Percentiles rank a stretch among this genome's conserved stretches.
These are phyloP conservation scores for Hecatera dysodea DNA, from an alignment of 2,888 invertebrate genomes.

Conservation along the genomic window DNA sequence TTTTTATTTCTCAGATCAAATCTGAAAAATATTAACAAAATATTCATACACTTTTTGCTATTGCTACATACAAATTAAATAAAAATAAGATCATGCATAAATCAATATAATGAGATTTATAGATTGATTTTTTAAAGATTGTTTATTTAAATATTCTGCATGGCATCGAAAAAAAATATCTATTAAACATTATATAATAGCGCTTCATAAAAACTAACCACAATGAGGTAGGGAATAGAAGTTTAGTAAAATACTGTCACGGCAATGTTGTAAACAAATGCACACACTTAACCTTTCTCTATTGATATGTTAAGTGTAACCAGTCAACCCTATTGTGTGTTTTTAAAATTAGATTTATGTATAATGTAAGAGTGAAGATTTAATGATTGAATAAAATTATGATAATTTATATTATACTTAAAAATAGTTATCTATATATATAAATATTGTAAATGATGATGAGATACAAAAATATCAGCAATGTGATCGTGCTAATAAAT, in stretches of 20 bases:
- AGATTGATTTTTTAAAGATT: neutral
- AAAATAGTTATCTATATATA: constrained; percentile 33
- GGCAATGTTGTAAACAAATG: constrained; percentile 65
- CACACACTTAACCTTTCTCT: constrained; percentile 67
- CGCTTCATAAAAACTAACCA: constrained; percentile 48
- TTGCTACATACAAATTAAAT: constrained; percentile 11
- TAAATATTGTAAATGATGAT: constrained; percentile 32
- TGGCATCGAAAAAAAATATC: constrained; percentile 14
- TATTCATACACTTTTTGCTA: constrained; percentile 19
- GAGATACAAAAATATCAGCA: constrained; percentile 46
- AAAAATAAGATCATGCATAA: constrained; percentile 12
- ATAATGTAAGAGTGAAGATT: constrained; percentile 50
- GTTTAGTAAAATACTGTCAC: constrained; percentile 68
- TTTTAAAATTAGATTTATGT: constrained; percentile 53
- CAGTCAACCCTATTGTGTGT: constrained; percentile 61
- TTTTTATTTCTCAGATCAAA: constrained; percentile 18
- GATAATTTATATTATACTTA: constrained; percentile 26
- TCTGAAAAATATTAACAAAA: constrained; percentile 20
- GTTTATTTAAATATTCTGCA: neutral
- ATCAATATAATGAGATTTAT: constrained; percentile 13
- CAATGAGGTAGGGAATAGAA: constrained; percentile 67
- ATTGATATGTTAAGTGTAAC: constrained; percentile 64
- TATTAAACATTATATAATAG: constrained; percentile 41
- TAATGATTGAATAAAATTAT: constrained; percentile 53
- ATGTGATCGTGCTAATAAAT: constrained; percentile 32